Base-by-base conservation (phyloP, 2,888 invertebrate genomes). In the Himalopsyche tibetana region DNA sequence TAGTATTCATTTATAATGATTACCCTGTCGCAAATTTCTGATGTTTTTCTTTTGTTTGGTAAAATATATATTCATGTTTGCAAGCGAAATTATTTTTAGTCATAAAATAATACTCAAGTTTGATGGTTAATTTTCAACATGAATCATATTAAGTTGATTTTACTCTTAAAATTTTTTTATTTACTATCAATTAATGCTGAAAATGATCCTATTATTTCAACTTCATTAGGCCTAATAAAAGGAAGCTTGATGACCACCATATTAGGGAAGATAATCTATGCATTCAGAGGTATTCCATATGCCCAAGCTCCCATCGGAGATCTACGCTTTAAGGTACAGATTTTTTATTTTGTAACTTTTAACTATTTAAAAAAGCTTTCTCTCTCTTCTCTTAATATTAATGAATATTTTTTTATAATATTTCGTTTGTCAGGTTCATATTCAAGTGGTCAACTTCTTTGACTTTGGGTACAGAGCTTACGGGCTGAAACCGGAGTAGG, bases 211-310 rank as follows among this genome's bases (percentile, higher is more conserved):
- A 69, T 82, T 45, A 51, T 84, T 42, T 84, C 84, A 81, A 81
- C 84, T 19, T 63, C 82, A 42, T 42, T 82, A 4, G 86, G 81
- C 12, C 55, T 38, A 15, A 56, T 84, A 51, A n/a, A 45, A 17
- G 86, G 86, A 19, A 84, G 84, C 74, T 69, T 36, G 4, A 15
- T 84, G 82, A 38, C n/a, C n/a, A 84, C 86, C 17, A 74, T 4
- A 28, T 17, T 55, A 79, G 86, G 86, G 6, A 82, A 83, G 11
- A 36, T 51, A 74, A 82, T 86, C 38, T 84, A 81, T 55, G 40
- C 84, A 28, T 86, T 86, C 45, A 55, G 86, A 28, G 86, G 86
- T 4, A 86, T 86, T 55, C 86, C 81, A 40, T 86, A 86, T n/a
- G 86, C 82, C 19, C 84, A 86, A 84, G 83, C 86, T 15, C 86